Percentiles rank a stretch among this genome's conserved stretches.
phyloP scores from a whole-genome alignment of 2,113 vertebrate genomes.

The Ancistrus triradiatus region DNA sequence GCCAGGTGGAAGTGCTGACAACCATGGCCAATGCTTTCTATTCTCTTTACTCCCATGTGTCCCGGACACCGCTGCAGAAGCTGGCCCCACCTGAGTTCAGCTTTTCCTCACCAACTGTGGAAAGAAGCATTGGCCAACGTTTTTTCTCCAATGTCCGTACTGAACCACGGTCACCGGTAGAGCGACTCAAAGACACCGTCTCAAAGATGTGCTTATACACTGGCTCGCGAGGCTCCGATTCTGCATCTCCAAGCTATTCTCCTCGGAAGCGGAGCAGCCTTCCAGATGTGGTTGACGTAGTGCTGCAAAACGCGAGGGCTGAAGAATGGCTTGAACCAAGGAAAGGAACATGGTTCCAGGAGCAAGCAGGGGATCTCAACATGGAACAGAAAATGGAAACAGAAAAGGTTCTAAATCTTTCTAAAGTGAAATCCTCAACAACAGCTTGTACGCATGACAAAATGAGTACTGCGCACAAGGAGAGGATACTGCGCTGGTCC shows the following conservation, averaged over 20 bases:
- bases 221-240: conserved; percentile 43
- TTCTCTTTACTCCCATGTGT: conserved; percentile 87
- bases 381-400: not conserved
- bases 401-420: not conserved
- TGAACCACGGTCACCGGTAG: conserved; percentile 67
- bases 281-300: conserved; percentile 63
- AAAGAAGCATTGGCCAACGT: conserved; percentile 52
- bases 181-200: conserved; percentile 80
- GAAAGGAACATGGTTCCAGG: not conserved
- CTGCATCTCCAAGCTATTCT: conserved; percentile 60
- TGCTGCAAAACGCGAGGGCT: conserved; percentile 50
- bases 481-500: conserved; percentile 14
- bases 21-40: conserved; percentile 83
- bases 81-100: conserved; percentile 69
- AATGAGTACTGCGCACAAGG: conserved; percentile 9
- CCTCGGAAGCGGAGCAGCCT: conserved; percentile 56
- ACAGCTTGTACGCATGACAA: conserved; percentile 1
- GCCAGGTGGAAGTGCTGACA: conserved; percentile 82
- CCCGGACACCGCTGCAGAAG: conserved; percentile 80
- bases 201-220: conserved; percentile 86
- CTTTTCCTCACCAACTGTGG: conserved; percentile 62
- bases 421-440: not conserved
- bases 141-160: conserved; percentile 57
- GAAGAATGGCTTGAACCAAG: not conserved
- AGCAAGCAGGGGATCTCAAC: not conserved